Percentiles rank a stretch among this genome's conserved stretches.
Conservation (phyloP, 2,797 vertebrate genomes). For the Crax fasciolata region DNA sequence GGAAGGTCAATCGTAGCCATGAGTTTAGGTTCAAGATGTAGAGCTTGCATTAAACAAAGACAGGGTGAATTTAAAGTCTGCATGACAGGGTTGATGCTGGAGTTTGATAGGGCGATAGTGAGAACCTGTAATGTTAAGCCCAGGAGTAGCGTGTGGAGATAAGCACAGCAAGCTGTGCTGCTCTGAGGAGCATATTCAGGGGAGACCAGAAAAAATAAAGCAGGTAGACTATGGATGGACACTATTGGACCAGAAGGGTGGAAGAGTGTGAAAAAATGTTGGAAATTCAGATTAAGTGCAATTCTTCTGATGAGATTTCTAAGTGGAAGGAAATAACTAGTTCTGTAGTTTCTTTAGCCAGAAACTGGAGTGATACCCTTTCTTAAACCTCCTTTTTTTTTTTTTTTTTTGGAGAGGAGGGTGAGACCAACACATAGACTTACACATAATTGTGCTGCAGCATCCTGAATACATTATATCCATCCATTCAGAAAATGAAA, state of each 20-base stretch:
- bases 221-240: not conserved
- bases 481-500: not conserved
- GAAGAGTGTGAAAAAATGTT: not conserved
- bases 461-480: not conserved
- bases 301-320: not conserved
- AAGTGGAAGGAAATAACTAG: not conserved
- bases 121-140: not conserved
- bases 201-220: not conserved
- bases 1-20: not conserved
- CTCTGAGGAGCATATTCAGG: not conserved
- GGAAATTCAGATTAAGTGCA: not conserved
- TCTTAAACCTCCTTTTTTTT: not conserved
- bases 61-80: not conserved
- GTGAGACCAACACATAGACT: not conserved
- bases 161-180: not conserved
- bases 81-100: not conserved
- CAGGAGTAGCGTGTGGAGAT: not conserved
- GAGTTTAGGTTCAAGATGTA: not conserved
- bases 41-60: not conserved
- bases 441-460: not conserved
- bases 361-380: not conserved
- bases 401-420: fast-evolving
- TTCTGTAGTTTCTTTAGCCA: not conserved
- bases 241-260: not conserved
- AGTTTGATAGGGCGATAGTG: not conserved